Base-by-base conservation (phyloP, 2,888 invertebrate genomes). In the Synanthedon myopaeformis region DNA sequence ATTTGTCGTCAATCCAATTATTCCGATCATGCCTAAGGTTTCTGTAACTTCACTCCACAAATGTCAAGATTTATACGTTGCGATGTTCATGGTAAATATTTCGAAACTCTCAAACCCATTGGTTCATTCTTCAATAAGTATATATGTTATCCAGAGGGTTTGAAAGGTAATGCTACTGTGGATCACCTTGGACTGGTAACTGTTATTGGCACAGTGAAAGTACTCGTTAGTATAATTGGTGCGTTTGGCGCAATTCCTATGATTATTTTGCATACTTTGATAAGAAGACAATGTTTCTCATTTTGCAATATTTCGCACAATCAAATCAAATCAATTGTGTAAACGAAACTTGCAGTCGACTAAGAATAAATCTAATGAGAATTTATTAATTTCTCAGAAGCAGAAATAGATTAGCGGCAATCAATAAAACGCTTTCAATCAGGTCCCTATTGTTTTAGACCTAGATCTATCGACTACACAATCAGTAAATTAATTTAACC, bases 211-310 rank as follows among this genome's bases (percentile, higher is more conserved):
- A 58, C 64, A 81, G 85, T 82, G 84, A 86, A 85, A 85, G 86
- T 84, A 68, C 74, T 85, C 78, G 81, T 83, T 82, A 79, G 78
- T 74, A 69, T 82, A 84, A 86, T 82, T 83, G 79, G 75, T 76
- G 55, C 68, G 70, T 72, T 69, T 62, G 64, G 69, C 63, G 72
- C 69, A 63, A 70, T 68, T 68, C 65, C 72, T 61, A 65, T 64
- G 68, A 69, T 78, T 69, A 72, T 72, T 78, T 76, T 73, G 73
- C 75, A 78, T 76, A 73, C 76, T 70, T 70, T 76, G 79, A 79
- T 80, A 82, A 79, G 70, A 63, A 62, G 55, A 54, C 53, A 54
- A 55, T 57, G 58, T 57, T 72, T 72, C 69, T 61, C 67, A 66
- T 75, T 72, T 67, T 72, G 74, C 69, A 74, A 74, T 66, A 71